Evolutionary conservation across 2,888 invertebrate genomes (phyloP).

Genomic region (Vanessa cardui): DNA sequence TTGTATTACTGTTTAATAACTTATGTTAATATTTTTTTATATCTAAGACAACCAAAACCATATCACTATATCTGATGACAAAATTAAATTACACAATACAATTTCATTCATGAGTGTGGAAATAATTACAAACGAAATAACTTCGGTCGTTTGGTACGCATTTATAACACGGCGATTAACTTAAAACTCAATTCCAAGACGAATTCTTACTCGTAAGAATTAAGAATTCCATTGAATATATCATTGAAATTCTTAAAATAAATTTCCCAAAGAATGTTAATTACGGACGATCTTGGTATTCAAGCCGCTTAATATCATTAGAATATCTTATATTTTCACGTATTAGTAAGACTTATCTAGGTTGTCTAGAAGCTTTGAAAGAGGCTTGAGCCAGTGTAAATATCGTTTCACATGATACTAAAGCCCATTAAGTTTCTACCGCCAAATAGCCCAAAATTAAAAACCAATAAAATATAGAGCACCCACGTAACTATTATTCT

Average conservation of each 20-base stretch:
- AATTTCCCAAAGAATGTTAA: slow-evolving; percentile 31
- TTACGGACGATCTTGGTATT: slow-evolving; percentile 15
- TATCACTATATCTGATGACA: too few species aligned
- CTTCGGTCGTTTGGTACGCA: not conserved
- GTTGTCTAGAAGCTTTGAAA: not conserved
- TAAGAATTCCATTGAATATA: slow-evolving; percentile 1
- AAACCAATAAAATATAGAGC: too few species aligned
- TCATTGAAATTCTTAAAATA: slow-evolving; percentile 34
- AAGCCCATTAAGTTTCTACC: too few species aligned
- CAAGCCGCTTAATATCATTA: slow-evolving; percentile 29
- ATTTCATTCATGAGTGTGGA: not conserved
- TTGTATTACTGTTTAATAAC: too few species aligned
- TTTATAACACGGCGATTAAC: not conserved
- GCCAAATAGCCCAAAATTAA: too few species aligned
- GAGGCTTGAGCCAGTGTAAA: too few species aligned
- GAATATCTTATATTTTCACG: slow-evolving; percentile 1
- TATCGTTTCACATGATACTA: not conserved
- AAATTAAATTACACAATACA: too few species aligned
- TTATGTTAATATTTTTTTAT: too few species aligned
- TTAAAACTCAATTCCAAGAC: slow-evolving; percentile 18
- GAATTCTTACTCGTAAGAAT: slow-evolving; percentile 5
- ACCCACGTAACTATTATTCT: too few species aligned
- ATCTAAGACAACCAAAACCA: too few species aligned
- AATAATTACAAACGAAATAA: not conserved
- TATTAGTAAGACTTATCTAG: slow-evolving; percentile 5